Percentiles rank a stretch among this genome's conserved stretches.
Conservation (phyloP, 1,140 invertebrate species). For the Neoseiulus cucumeris region DNA sequence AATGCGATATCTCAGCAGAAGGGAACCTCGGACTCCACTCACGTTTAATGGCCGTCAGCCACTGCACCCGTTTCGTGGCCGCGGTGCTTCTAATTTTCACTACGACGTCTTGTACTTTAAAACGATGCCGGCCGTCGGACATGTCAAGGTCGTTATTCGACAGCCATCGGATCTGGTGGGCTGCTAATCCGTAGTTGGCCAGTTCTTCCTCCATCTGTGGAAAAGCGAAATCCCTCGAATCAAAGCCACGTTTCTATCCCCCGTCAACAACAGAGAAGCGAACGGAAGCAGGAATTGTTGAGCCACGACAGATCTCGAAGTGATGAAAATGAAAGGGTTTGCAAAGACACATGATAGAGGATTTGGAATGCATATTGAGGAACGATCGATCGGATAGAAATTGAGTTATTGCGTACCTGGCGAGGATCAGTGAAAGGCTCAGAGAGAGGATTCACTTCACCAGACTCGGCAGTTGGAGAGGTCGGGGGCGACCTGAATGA, state of each 20-base stretch:
- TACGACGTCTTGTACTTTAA: conserved; percentile 43
- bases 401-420: too few species aligned
- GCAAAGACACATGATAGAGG: too few species aligned
- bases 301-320: too few species aligned
- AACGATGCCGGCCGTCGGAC: background rate
- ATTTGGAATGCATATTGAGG: too few species aligned
- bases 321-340: too few species aligned
- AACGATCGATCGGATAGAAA: too few species aligned
- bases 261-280: too few species aligned
- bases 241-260: too few species aligned
- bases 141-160: background rate
- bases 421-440: background rate
- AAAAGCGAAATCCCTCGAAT: conserved; percentile 15
- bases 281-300: too few species aligned
- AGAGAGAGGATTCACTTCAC: background rate
- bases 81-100: conserved; percentile 34
- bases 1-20: conserved; percentile 9
- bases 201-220: conserved; percentile 18
- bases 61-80: conserved; percentile 19
- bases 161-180: background rate
- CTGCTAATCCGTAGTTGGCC: conserved; percentile 12
- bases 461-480: conserved; percentile 15
- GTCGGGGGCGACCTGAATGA: conserved; percentile 18
- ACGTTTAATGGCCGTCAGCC: conserved; percentile 21
- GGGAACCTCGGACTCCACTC: conserved; percentile 8